Base-by-base conservation (phyloP, 2,888 invertebrate genomes). In the Pedicia rivosa region DNA sequence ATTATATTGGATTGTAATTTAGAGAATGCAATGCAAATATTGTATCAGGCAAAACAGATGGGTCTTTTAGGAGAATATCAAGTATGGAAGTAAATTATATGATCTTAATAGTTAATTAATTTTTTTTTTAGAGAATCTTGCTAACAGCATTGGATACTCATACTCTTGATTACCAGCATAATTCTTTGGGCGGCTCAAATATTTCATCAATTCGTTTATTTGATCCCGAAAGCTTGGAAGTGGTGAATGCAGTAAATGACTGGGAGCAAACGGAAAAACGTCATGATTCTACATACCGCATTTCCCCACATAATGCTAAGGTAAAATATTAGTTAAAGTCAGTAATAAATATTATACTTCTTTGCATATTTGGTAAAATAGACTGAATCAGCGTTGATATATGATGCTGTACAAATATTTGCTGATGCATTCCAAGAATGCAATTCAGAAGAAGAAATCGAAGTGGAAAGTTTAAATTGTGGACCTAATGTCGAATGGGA, bases 11-110 rank as follows among this genome's bases (percentile, higher is more conserved):
- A 87, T 52, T 82, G 86, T 51, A 65, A 72, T 4, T 59, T 72
- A 0, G 69, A 75, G 10, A 72, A 72, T 48, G 66, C 84, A 17
- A 49, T 69, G 3, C 62, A 65, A 22, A 70, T 84, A 37, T 62
- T 84, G 44, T 63, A 67, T 24, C 80, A 90, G 60, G 86, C 90
- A 1, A 68, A 74, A 44, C 74, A 82, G 57, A 72, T 91, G 16
- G 82, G 83, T 46, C 73, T 91, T 61, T 66, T 87, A 46, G 80
- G 78, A 7, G 78, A 80, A 51, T 82, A 83, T 59, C 78, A 82
- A 63, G 72, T 72, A 51, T 22, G n/a, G n/a, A n/a, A n/a, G n/a
- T n/a, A n/a, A 24, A 3, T 7, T 32, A n/a, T 12, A 8, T 32
- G 14, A 16, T 16, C 12, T 4, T 33, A n/a, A n/a, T n/a, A n/a